Evolutionary conservation across 2,888 invertebrate genomes (phyloP).

Genomic region (Caenorhabditis becei): DNA sequence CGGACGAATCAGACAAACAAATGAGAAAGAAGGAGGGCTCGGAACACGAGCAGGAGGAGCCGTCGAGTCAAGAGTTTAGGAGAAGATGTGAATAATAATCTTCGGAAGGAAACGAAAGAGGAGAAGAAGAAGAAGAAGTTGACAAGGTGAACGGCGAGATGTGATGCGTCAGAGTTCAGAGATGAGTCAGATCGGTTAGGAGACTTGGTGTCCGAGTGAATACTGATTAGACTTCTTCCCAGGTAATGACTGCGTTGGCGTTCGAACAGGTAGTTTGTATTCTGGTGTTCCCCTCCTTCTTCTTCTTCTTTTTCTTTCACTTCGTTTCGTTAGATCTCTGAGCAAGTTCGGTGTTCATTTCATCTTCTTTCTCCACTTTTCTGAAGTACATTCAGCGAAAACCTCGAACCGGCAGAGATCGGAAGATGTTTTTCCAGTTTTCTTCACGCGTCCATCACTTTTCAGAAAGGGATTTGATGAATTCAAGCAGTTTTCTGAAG

Average conservation of each 20-base stretch:
- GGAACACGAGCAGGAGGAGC: conserved; percentile 23
- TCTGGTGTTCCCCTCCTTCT: no score
- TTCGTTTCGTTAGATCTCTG: background rate
- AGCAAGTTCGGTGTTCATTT: background rate
- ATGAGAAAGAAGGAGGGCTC: conserved; percentile 17
- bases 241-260: background rate
- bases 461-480: background rate
- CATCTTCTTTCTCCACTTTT: background rate
- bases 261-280: background rate
- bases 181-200: conserved; percentile 26
- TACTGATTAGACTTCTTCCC: conserved; percentile 1
- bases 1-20: conserved; percentile 25
- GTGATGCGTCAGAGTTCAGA: conserved; percentile 45
- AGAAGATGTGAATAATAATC: conserved; percentile 37
- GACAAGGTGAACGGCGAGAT: conserved; percentile 28
- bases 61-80: conserved; percentile 43
- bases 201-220: conserved; percentile 4
- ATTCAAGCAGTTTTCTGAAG: no score
- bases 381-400: background rate
- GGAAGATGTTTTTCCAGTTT: background rate
- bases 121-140: conserved; percentile 14
- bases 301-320: no score
- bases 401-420: conserved; percentile 5
- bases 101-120: conserved; percentile 23
- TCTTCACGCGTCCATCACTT: background rate